Base-by-base conservation (phyloP, 2,888 invertebrate genomes). In the Asteroscopus sphinx region DNA sequence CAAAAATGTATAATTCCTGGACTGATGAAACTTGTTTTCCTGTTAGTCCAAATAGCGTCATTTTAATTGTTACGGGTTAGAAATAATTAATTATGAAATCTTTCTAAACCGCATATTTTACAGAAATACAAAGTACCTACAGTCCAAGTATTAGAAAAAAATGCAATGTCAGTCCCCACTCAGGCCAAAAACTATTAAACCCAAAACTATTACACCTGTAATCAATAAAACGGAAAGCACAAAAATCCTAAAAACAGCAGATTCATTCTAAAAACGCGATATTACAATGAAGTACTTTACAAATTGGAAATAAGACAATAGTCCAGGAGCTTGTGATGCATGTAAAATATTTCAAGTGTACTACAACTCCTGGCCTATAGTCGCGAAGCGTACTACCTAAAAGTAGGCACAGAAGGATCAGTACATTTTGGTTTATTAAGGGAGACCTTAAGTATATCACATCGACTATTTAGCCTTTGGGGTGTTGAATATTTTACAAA, bases 391-490 rank as follows among this genome's bases (percentile, higher is more conserved):
- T 73, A 77, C 69, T 74, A 70, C 76, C 73, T 89, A 93, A 81
- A 63, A 91, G 87, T 89, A 94, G 94, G 94, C 94, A 94, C 94
- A 92, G 92, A 91, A 89, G 92, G 93, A 90, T 94, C 93, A 94
- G 93, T 94, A 93, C 93, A 87, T 92, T 93, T 91, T 93, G 93
- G 91, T 93, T 91, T 89, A 81, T 66, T 83, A 86, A 76, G 90
- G 92, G 91, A 90, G 87, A 89, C 85, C 87, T 90, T 91, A 88
- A 89, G 81, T 75, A 85, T 93, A 93, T 93, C 93, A 93, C 92
- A 92, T 88, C 87, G 82, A 92, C 88, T 90, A 88, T 80, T 74
- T 75, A 73, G 81, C 87, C 90, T 88, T 87, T 84, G 88, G 86
- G 62, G 62, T 59, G 76, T 21, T 55, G 42, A 45, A 45, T 66